Evolutionary conservation across 2,797 vertebrate genomes (phyloP).

Genomic region (Manis pentadactyla): DNA sequence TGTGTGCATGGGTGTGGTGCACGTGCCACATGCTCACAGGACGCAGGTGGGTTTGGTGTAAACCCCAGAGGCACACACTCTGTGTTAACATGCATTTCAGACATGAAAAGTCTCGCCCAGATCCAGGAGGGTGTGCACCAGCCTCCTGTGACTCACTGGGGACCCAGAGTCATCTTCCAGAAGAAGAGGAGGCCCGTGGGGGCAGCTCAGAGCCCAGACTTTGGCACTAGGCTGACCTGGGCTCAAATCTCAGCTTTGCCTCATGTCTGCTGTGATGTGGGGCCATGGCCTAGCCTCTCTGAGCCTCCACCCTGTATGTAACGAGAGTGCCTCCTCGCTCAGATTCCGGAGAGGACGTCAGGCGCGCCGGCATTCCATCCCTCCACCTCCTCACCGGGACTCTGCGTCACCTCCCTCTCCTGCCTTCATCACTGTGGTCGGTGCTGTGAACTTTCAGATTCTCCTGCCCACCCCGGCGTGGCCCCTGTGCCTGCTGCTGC

Average conservation of each 20-base stretch:
- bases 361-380: accelerated
- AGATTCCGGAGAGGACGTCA: background rate
- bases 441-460: background rate
- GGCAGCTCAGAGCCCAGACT: background rate
- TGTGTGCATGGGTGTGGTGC: background rate
- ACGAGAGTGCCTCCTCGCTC: background rate
- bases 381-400: accelerated
- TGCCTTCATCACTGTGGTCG: no score
- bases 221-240: background rate
- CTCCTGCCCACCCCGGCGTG: background rate
- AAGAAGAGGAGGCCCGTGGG: background rate
- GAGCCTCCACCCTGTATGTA: background rate
- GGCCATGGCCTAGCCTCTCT: background rate
- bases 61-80: background rate
- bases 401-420: background rate
- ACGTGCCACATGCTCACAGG: background rate
- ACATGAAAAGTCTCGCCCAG: background rate
- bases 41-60: accelerated
- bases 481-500: background rate
- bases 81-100: accelerated
- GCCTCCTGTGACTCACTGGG: background rate
- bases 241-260: background rate
- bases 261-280: background rate
- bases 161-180: no score
- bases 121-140: background rate